Evolutionary conservation across 2,797 vertebrate species (phyloP), one percentile per base, ranked within the genome.

Genomic region (Hippopotamyrus pictus): DNA sequence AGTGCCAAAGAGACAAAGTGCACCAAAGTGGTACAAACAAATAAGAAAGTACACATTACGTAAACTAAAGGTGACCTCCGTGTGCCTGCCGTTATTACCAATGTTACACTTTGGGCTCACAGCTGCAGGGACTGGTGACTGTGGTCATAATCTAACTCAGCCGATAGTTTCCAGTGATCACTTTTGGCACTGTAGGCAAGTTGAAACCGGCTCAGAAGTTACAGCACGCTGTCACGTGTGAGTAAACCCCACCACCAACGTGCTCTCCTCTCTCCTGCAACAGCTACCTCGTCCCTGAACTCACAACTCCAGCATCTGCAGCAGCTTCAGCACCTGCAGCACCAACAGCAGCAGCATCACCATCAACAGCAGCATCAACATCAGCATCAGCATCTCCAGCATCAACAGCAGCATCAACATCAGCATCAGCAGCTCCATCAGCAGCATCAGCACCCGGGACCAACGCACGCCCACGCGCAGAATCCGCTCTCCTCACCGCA

Each of bases 241-340:
- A 11, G 79, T 22, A 25, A 48, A 9, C 8, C 46, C 12, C 51
- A 17, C 48, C 25, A n/a, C 22, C 50, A 3, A 33, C 5, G 22
- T 44, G 14, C 53, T 22, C 46, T 50, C 79, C 54, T 85, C 88
- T 85, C 79, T 50, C 84, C 93, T 93, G 89, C 93, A 88, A 92
- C 94, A 99, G 99, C 99, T 99, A 99, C 99, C 98, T 99, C 99
- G 97, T 98, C 99, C 92, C 97, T 99, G 95, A 99, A 97, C 96
- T 98, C 98, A 92, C 98, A 99, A 92, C 97, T 99, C 93, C 99
- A 99, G 95, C 98, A 99, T 93, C 97, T 99, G 93, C 98, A 99
- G 95, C 98, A 98, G 94, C 97, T 99, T 90, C 98, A 99, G 92
- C 98, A 98, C 90, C 95, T 98, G 90, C 98, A 98, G 92, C 98